Base-by-base conservation (phyloP, 92 coral and sea anemone genomes). In the Zoanthus gigantus region DNA sequence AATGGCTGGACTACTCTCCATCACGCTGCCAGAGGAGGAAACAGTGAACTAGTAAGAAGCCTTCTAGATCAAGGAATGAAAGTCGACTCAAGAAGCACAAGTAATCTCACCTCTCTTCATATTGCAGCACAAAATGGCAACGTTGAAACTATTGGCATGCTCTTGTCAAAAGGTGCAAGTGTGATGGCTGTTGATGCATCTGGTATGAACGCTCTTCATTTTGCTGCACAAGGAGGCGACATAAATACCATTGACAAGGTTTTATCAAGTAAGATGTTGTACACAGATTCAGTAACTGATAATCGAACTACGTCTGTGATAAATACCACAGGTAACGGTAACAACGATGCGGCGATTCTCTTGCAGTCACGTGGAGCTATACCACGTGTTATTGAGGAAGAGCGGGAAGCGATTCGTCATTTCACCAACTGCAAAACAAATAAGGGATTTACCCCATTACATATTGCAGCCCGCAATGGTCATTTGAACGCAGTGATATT, bases 61-160 rank as follows among this genome's bases (percentile, higher is more conserved):
- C 61, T 78, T 7, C 69, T 87, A 6, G 66, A 73, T 78, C 68
- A 14, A 17, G 42, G 56, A 61, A 58, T 81, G 50, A 13, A 54
- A 29, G 78, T 88, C n/a, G 82, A 88, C 61, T 80, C 75, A 23
- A 57, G 52, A 29, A 46, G 61, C 30, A 71, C 8, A 3, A 46
- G 17, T 16, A 71, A 71, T 37, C 29, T 46, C 72, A 88, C 98
- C 16, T 92, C 92, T 46, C 88, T 94, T 61, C 94, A 93, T 54
- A 91, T 94, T 85, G 95, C 98, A 11, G 93, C 95, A 54, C 89
- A 92, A 50, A 86, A 37, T 84, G 94, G 98, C 37, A 89, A 91
- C 48, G 68, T 84, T 12, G 94, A 94, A 46, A 88, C 91, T 18
- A 94, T 93, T 57, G 88, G 92, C 66, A 81, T 89, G 80, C 87